Conservation (phyloP, 2,888 invertebrate genomes). For the Hirtodrosophila duncani region DNA sequence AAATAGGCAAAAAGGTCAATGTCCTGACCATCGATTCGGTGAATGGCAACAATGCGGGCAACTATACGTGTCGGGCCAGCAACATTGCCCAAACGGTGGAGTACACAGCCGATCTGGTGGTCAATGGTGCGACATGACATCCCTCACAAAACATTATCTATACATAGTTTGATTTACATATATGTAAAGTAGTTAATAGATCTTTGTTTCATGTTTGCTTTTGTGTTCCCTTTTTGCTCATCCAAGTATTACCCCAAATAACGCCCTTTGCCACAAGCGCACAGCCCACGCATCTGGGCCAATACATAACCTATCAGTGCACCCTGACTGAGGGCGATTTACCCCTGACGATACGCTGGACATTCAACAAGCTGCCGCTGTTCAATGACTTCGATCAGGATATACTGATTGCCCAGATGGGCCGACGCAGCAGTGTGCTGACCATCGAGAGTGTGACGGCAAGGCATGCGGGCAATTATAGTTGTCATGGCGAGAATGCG, state of each 20-base stretch:
- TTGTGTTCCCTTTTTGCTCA: neutral
- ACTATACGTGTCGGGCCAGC: constrained; percentile 80
- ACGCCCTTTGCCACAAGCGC: constrained; percentile 81
- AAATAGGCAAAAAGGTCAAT: constrained; percentile 80
- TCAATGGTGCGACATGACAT: constrained; percentile 78
- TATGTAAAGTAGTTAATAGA: constrained; percentile 17
- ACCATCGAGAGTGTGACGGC: constrained; percentile 85
- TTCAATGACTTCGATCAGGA: constrained; percentile 77
- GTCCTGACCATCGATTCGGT: constrained; percentile 81
- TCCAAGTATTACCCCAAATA: constrained; percentile 78
- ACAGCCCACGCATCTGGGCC: constrained; percentile 82
- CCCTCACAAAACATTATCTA: constrained; percentile 12
- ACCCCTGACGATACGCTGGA: constrained; percentile 83
- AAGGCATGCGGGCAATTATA: constrained; percentile 86
- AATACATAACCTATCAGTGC: constrained; percentile 82
- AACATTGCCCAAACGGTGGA: constrained; percentile 80
- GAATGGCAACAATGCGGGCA: constrained; percentile 80
- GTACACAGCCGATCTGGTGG: constrained; percentile 79
- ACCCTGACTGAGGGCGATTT: constrained; percentile 83
- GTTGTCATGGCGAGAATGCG: constrained; percentile 85
- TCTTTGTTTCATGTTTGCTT: constrained; percentile 4
- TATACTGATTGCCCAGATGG: constrained; percentile 81
- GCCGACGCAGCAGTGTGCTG: constrained; percentile 84
- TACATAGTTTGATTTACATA: constrained; percentile 4
- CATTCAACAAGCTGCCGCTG: constrained; percentile 78